These are phyloP conservation scores for Condylura cristata DNA, from an alignment of 2,113 vertebrate species.

Conservation along the genomic window DNA sequence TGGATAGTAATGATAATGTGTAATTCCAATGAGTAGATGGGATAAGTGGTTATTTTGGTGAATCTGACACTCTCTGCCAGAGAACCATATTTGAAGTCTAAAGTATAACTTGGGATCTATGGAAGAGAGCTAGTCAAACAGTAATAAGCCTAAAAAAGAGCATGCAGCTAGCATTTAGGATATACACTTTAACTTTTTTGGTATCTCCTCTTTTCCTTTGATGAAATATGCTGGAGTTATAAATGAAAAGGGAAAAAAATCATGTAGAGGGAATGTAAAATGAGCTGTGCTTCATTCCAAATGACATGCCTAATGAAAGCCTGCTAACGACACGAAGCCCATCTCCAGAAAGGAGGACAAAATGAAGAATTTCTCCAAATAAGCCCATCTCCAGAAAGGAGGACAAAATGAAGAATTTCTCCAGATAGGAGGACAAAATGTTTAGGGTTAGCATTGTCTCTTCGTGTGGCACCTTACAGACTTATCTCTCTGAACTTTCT, in stretches of 20 bases:
- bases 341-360: too few relatives aligned
- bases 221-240: not conserved
- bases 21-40: slow-evolving; percentile 12
- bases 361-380: not conserved
- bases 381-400: not conserved
- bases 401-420: not conserved
- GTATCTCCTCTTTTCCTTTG: not conserved
- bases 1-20: not conserved
- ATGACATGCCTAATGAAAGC: slow-evolving; percentile 12
- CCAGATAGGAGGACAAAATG: not conserved
- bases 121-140: not conserved
- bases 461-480: slow-evolving; percentile 1
- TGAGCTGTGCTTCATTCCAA: not conserved
- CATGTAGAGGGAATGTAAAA: not conserved
- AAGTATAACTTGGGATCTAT: not conserved
- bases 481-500: not conserved
- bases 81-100: slow-evolving; percentile 6
- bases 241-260: slow-evolving; percentile 17
- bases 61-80: slow-evolving; percentile 9
- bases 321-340: not conserved
- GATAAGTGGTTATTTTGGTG: not conserved
- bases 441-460: not conserved
- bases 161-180: not conserved
- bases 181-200: not conserved
- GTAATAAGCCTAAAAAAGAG: not conserved